Evolutionary conservation across 1,140 invertebrate genomes (phyloP), one percentile per base, ranked within the genome.

Genomic region (Rhizoglyphus robini): DNA sequence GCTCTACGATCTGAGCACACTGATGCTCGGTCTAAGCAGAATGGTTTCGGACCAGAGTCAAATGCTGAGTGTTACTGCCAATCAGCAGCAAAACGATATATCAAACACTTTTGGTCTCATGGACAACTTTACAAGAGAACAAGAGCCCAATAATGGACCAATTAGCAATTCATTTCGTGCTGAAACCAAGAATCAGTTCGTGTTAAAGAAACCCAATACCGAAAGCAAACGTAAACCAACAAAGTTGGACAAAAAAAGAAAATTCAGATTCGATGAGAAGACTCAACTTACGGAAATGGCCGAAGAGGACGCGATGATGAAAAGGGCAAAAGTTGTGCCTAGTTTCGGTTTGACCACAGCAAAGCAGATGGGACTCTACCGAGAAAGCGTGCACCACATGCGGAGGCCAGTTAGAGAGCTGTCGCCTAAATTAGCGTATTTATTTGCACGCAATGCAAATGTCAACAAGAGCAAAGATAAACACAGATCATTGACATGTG

Each of bases 401-500:
- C 8, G 15, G 51, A 25, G 15, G 51, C 23, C 51, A 27, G 51
- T 11, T 5, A 8, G 51, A 20, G 15, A 25, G 23, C 51, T 54
- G 8, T 32, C 51, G 23, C 15, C 8, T 23, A 54, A 54, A 32
- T 32, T 54, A 23, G 51, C 51, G 8, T 54, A 54, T 54, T 32
- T 54, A 25, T 54, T 27, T 32, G 20, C 23, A 54, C 51, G 51
- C 8, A 54, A 54, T 25, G 23, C 23, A 15, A 27, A 32, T 32
- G 51, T 25, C 51, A 54, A 32, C 31, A 54, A 32, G 23, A 54
- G 51, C 20, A 32, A 54, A 25, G 51, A 54, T 27, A 32, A 54
- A 54, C 15, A 54, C 51, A 54, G 51, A 54, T 54, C 51, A 54
- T 27, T 54, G 51, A 54, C 51, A 54, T 54, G 51, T 54, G 51